Conservation (phyloP, 2,888 invertebrate genomes). For the Phasia obesa region DNA sequence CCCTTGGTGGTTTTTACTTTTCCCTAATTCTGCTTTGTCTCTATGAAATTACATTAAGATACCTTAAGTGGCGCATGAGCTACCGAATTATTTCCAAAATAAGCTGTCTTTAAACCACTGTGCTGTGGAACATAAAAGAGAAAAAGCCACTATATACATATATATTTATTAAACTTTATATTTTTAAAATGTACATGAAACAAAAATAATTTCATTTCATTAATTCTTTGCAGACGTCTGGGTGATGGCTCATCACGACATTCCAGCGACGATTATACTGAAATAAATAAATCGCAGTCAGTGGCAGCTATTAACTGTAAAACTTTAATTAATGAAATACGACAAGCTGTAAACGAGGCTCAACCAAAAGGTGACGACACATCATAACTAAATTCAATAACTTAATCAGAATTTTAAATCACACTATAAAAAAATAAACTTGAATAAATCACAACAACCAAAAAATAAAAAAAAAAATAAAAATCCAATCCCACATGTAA, state of each 20-base stretch:
- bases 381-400: conserved; percentile 67
- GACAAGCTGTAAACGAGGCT: conserved; percentile 93
- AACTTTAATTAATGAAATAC: conserved; percentile 93
- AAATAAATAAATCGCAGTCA: conserved; percentile 85
- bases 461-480: no score
- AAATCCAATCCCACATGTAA: conserved; percentile 66
- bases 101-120: no score
- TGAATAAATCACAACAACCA: conserved; percentile 58
- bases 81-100: no score
- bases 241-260: conserved; percentile 84
- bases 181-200: not conserved
- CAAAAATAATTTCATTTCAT: not conserved
- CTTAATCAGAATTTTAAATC: conserved; percentile 62
- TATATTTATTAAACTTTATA: no score
- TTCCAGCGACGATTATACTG: conserved; percentile 86
- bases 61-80: no score
- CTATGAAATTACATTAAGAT: no score
- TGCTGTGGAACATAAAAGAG: no score
- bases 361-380: conserved; percentile 89
- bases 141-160: no score
- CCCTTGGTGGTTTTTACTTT: no score
- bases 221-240: conserved; percentile 77
- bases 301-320: conserved; percentile 89
- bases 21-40: no score
- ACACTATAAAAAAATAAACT: conserved; percentile 49